A percentile compares a stretch with the other conserved stretches of the same genome.
phyloP scores from a whole-genome alignment of 2,113 vertebrate species.

The Oceanites oceanicus region DNA sequence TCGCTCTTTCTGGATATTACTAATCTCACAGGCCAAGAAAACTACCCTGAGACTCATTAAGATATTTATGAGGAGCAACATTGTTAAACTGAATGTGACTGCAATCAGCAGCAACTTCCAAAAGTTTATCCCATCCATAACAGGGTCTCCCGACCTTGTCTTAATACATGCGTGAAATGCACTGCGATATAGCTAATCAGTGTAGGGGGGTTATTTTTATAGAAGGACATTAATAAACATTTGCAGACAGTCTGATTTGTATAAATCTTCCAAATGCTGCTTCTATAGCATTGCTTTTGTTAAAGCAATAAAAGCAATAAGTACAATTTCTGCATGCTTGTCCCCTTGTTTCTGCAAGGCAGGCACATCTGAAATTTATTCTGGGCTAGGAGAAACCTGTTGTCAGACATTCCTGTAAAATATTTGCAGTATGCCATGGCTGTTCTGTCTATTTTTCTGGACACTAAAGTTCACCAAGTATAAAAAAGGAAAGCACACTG shows the following conservation, averaged over 20 bases:
- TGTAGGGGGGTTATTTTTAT: background rate
- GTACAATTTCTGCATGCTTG: background rate
- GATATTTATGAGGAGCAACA: conserved; percentile 29
- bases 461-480: background rate
- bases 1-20: background rate
- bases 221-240: background rate
- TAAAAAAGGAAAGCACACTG: background rate
- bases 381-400: background rate
- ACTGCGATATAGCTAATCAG: background rate
- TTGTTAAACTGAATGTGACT: conserved; percentile 33
- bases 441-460: background rate
- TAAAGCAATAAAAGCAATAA: background rate
- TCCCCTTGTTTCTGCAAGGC: background rate
- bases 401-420: background rate
- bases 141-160: background rate
- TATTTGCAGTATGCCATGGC: background rate
- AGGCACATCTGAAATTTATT: background rate
- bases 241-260: background rate
- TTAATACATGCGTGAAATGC: background rate
- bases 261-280: background rate
- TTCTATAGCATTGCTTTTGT: background rate
- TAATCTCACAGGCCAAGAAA: conserved; percentile 21
- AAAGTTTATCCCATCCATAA: conserved; percentile 8
- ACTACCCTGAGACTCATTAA: conserved; percentile 20
- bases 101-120: conserved; percentile 2